phyloP scores from a whole-genome alignment of 2,888 invertebrate species.

The Orchesella flavescens region DNA sequence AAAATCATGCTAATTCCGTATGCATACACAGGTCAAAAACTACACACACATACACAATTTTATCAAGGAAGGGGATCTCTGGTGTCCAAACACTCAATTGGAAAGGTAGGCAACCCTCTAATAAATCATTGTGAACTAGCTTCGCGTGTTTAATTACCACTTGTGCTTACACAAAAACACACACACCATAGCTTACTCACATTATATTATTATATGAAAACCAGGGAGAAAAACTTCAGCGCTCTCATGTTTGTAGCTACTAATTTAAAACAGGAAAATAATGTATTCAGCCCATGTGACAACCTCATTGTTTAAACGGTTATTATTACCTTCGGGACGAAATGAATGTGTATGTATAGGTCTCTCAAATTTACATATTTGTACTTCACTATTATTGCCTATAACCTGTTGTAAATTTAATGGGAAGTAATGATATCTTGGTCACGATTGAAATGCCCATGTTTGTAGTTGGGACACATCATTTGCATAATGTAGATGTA shows the following conservation, averaged over 20 bases:
- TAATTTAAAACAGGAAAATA: conserved; percentile 53
- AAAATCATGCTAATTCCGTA: background rate
- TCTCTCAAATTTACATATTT: conserved; percentile 44
- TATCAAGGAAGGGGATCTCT: background rate
- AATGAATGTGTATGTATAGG: background rate
- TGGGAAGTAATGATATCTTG: conserved; percentile 33
- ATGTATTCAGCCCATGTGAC: conserved; percentile 38
- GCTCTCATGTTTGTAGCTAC: conserved; percentile 49
- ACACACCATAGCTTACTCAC: conserved; percentile 29
- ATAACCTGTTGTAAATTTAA: conserved; percentile 59
- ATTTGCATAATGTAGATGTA: no score
- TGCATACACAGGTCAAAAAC: no score
- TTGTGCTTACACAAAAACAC: conserved; percentile 31
- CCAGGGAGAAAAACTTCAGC: conserved; percentile 9
- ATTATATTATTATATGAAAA: no score
- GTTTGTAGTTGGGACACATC: no score
- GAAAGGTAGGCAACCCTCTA: conserved; percentile 36
- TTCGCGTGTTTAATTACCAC: conserved; percentile 64
- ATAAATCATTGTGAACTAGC: conserved; percentile 63
- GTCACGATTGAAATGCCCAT: no score
- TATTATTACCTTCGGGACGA: background rate
- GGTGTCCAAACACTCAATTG: conserved; percentile 53
- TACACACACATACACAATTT: no score
- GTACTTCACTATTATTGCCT: conserved; percentile 34
- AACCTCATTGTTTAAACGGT: conserved; percentile 39